A percentile compares a stretch with the other conserved stretches of the same genome.
These are phyloP conservation scores for Calonectris borealis DNA, from an alignment of 2,113 vertebrate genomes.

Conservation along the genomic window DNA sequence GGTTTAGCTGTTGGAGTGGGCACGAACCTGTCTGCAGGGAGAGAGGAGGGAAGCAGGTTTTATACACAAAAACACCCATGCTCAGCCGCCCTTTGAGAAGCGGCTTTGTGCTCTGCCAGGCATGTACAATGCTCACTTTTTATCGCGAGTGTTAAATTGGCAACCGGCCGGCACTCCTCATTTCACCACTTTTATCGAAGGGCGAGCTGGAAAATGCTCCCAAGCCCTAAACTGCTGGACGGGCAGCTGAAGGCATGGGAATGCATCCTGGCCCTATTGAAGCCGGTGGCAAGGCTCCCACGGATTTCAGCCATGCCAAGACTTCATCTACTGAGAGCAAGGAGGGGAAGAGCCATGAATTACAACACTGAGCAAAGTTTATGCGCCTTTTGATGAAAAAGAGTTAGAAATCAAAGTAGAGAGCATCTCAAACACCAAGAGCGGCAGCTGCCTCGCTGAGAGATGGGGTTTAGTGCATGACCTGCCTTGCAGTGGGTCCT, in stretches of 20 bases:
- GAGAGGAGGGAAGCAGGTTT: slow-evolving; percentile 16
- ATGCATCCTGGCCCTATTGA: slow-evolving; percentile 59
- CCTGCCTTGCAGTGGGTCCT: background rate
- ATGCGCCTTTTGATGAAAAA: background rate
- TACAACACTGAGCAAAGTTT: background rate
- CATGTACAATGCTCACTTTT: slow-evolving; percentile 25
- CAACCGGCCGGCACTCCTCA: background rate
- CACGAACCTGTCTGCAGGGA: background rate
- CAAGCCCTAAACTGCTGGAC: slow-evolving; percentile 15
- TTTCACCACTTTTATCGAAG: background rate
- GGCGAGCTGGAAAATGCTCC: slow-evolving; percentile 25
- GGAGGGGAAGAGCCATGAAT: slow-evolving; percentile 11
- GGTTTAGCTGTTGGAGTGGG: slow-evolving; percentile 6
- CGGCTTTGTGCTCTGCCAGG: slow-evolving; percentile 45
- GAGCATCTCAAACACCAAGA: background rate
- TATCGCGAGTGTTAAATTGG: background rate
- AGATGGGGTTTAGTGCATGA: background rate
- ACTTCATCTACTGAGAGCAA: background rate
- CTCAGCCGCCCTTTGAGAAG: slow-evolving; percentile 24
- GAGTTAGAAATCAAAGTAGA: slow-evolving; percentile 22
- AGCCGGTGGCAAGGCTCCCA: background rate
- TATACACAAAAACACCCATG: slow-evolving; percentile 1
- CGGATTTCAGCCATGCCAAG: background rate
- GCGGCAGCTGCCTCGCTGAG: background rate
- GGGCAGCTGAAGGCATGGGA: slow-evolving; percentile 56